Base-by-base conservation (phyloP, 2,113 vertebrate species). In the Litocranius walleri region DNA sequence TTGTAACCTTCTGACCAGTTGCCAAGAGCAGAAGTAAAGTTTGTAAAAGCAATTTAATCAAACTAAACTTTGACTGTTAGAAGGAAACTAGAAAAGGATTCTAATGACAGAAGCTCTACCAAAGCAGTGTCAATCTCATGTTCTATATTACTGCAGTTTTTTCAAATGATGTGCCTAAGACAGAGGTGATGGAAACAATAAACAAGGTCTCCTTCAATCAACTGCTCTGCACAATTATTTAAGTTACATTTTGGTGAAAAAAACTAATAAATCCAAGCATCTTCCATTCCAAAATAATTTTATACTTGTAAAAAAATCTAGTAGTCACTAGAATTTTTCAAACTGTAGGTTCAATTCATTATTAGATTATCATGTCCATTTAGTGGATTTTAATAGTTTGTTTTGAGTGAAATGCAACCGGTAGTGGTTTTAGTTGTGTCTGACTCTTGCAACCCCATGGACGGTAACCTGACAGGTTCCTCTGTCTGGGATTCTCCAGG, bases 1-100 rank as follows among this genome's bases (percentile, higher is more conserved):
- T 86, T 94, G 94, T 92, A 92, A 95, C 15, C 25, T 88, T 91
- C 62, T 91, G 81, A 88, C 64, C 67, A 95, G 50, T 5, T 97
- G 88, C 90, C 91, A 97, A 96, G 43, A 85, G 90, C 40, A 96
- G 82, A 94, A 87, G n/a, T 40, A 62, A 78, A 48, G 48, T 52
- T 82, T 86, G 48, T 62, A 40, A 91, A 78, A 92, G 45, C 56
- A 87, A 95, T 45, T 90, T 85, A 96, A 82, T 36, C 4, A 3
- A 74, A 27, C 48, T 94, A 59, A 96, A 89, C 40, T 86, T 84
- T 54, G 16, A 78, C 45, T 94, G 52, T 83, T 71, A 62, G 33
- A 81, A 43, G 54, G 54, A 95, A 91, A 93, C 83, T 27, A 88
- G 52, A 81, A 84, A 95, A 96, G 33, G 45, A 87, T 59, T 93